phyloP scores from a whole-genome alignment of 2,797 vertebrate genomes.

The Octomys mimax region DNA sequence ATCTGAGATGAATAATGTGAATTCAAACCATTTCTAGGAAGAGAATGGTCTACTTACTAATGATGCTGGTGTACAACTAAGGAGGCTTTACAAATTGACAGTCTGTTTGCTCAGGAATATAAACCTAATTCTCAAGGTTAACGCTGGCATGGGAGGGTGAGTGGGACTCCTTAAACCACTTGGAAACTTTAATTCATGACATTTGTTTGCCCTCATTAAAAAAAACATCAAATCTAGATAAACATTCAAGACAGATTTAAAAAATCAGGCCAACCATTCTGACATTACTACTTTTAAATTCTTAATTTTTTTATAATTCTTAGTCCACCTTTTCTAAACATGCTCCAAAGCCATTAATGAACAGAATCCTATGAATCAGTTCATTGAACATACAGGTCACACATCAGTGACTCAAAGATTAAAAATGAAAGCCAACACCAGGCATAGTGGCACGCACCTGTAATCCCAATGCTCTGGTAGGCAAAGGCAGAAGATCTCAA shows the following conservation, averaged over 20 bases:
- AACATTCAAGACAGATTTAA: not conserved
- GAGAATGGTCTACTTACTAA: not conserved
- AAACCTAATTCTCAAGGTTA: not conserved
- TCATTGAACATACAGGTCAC: not conserved
- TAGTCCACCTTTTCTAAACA: not conserved
- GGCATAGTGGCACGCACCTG: not conserved
- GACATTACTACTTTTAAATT: not conserved
- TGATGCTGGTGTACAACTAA: not conserved
- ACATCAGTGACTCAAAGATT: not conserved
- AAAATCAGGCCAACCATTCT: not conserved
- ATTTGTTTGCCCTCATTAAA: not conserved
- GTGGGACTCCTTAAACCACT: not conserved
- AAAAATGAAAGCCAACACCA: not conserved
- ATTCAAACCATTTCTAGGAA: conserved; percentile 6
- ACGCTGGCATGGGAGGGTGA: not conserved
- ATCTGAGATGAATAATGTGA: not conserved
- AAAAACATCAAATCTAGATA: not conserved
- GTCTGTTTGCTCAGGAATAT: not conserved
- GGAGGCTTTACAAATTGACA: not conserved
- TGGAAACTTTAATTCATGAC: not conserved
- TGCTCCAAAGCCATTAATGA: not conserved
- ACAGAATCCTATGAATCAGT: not conserved
- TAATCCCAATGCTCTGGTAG: not conserved
- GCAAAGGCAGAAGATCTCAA: not conserved
- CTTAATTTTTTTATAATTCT: not conserved